Conservation (phyloP, 2,888 invertebrate genomes). For the Dryomyza anilis region DNA sequence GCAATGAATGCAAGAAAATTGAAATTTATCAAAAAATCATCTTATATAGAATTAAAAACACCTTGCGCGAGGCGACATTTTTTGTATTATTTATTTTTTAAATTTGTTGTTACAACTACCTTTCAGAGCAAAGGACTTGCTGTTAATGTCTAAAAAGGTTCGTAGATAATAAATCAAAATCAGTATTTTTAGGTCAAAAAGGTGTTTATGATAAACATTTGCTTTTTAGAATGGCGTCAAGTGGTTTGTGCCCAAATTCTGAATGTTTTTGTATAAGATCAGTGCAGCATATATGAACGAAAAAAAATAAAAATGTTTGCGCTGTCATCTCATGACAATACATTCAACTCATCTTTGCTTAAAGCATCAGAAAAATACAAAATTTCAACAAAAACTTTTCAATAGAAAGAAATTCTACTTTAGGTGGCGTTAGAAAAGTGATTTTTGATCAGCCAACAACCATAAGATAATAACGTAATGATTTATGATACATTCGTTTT, state of each 20-base stretch:
- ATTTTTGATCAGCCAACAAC: background rate
- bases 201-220: slow-evolving; percentile 19
- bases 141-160: too few species aligned
- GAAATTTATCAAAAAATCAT: too few species aligned
- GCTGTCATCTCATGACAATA: slow-evolving; percentile 18
- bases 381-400: background rate
- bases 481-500: background rate
- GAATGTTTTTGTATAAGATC: too few species aligned
- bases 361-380: too few species aligned
- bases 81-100: too few species aligned
- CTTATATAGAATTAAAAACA: too few species aligned
- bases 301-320: background rate
- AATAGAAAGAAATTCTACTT: background rate
- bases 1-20: too few species aligned
- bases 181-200: slow-evolving; percentile 6
- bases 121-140: too few species aligned
- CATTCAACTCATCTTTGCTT: slow-evolving; percentile 1
- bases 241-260: too few species aligned
- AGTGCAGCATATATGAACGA: too few species aligned
- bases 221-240: slow-evolving; percentile 4
- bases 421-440: slow-evolving; percentile 13
- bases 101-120: too few species aligned
- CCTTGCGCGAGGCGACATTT: too few species aligned
- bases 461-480: background rate
- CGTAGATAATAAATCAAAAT: slow-evolving; percentile 12